Evolutionary conservation across 2,888 invertebrate species (phyloP), one percentile per base, ranked within the genome.

Genomic region (Diaprepes abbreviatus): DNA sequence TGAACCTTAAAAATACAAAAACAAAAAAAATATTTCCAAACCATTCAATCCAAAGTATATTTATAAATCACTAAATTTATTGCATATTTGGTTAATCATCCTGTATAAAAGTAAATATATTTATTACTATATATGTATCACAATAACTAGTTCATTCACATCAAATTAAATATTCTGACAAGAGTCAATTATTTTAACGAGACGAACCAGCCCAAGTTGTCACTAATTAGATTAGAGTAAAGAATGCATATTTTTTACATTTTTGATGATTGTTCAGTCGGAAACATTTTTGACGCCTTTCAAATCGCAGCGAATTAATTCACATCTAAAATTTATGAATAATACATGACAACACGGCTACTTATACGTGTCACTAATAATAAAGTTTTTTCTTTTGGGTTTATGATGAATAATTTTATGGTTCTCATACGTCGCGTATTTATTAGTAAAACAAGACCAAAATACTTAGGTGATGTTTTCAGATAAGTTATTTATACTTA

Each of bases 331-430:
- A 14, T 14, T 14, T 28, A 48, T 48, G 48, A 48, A 48, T 48
- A 28, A 48, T 7, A 48, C 48, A 48, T 48, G 24, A 48, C 48
- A 48, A 19, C 24, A 24, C 12, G 14, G 28, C 48, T 17, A 48
- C 14, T 14, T 48, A 48, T 12, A 14, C 24, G 28, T 48, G 48
- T 48, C 48, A 48, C 24, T 48, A 48, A 48, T 48, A 48, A 48
- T 48, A 48, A 48, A 0, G 19, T 17, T 40, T 40, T 40, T 40
- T 17, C n/a, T 24, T 24, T 3, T 24, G 3, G 24, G 24, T 5
- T n/a, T 45, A n/a, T 12, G 21, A 1, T 21, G 10, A 16, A 45
- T 45, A 19, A 19, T 45, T 24, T 48, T 48, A 48, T 48, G 48
- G 14, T 48, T 28, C 5, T n/a, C 48, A 48, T 48, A 48, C 28